phyloP scores from a whole-genome alignment of 2,888 invertebrate genomes.

The Melikaiella ostensackeni region DNA sequence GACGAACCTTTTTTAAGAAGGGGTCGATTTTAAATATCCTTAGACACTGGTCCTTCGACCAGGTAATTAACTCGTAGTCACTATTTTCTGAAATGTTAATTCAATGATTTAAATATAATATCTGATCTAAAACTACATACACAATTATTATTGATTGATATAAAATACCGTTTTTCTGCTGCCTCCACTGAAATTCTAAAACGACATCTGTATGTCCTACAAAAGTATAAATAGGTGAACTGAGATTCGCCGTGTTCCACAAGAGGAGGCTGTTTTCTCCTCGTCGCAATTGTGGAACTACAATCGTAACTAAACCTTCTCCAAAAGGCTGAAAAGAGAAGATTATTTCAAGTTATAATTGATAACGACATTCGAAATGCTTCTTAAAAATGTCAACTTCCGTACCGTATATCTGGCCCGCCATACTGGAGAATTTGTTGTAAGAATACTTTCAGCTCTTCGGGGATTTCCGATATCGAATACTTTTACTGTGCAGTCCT shows the following conservation, averaged over 20 bases:
- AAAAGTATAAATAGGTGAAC: slow-evolving; percentile 91
- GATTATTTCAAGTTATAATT: slow-evolving; percentile 40
- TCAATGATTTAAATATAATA: neutral
- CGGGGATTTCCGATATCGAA: slow-evolving; percentile 93
- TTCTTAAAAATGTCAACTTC: slow-evolving; percentile 37
- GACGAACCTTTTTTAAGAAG: slow-evolving; percentile 84
- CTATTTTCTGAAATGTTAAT: slow-evolving; percentile 77
- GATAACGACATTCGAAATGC: neutral
- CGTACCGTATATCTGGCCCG: slow-evolving; percentile 91
- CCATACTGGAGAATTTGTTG: slow-evolving; percentile 94
- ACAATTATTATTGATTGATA: slow-evolving; percentile 35
- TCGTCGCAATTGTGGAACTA: slow-evolving; percentile 92
- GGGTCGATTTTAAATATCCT: slow-evolving; percentile 94
- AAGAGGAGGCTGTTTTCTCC: slow-evolving; percentile 90
- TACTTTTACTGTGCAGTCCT: slow-evolving; percentile 96
- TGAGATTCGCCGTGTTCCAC: slow-evolving; percentile 86
- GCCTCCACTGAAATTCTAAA: slow-evolving; percentile 96
- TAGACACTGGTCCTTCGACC: slow-evolving; percentile 96
- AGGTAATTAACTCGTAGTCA: slow-evolving; percentile 93
- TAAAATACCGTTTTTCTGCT: slow-evolving; percentile 78
- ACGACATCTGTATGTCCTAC: slow-evolving; percentile 97
- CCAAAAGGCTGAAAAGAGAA: slow-evolving; percentile 87
- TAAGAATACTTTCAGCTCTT: slow-evolving; percentile 90
- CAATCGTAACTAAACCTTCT: slow-evolving; percentile 93
- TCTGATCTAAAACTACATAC: slow-evolving; percentile 55